These are phyloP conservation scores for Condylostylus longicornis DNA, from an alignment of 1,140 invertebrate genomes.

Conservation along the genomic window DNA sequence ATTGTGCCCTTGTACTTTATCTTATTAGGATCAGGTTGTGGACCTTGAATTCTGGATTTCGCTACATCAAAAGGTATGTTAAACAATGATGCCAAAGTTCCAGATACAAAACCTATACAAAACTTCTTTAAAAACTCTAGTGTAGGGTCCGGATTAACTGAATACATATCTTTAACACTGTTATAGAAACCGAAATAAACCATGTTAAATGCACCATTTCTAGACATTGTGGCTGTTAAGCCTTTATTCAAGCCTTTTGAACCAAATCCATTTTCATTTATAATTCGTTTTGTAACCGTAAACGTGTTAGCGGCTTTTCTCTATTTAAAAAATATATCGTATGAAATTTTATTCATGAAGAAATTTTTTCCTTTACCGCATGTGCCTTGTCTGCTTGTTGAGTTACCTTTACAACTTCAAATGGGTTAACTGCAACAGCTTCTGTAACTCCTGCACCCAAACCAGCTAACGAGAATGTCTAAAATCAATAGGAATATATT, in stretches of 20 bases:
- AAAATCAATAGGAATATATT: slow-evolving; percentile 24
- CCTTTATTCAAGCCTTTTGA: slow-evolving; percentile 70
- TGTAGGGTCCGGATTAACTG: slow-evolving; percentile 48
- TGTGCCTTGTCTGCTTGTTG: slow-evolving; percentile 51
- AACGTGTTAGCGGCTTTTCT: slow-evolving; percentile 55
- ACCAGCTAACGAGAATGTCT: slow-evolving; percentile 78
- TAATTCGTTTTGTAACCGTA: slow-evolving; percentile 60
- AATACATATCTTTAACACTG: slow-evolving; percentile 64
- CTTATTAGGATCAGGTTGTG: slow-evolving; percentile 54
- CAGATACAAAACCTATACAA: slow-evolving; percentile 67
- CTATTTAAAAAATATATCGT: too few species aligned
- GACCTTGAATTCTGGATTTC: slow-evolving; percentile 86
- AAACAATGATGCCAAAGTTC: slow-evolving; percentile 64
- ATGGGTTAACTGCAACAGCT: slow-evolving; percentile 80
- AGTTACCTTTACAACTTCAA: slow-evolving; percentile 87
- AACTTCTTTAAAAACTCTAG: slow-evolving; percentile 56
- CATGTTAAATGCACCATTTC: slow-evolving; percentile 83
- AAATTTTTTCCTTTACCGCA: too few species aligned
- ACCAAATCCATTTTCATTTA: slow-evolving; percentile 58
- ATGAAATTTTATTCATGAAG: slow-evolving; percentile 19
- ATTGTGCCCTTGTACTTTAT: slow-evolving; percentile 69
- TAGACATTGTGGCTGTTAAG: slow-evolving; percentile 68
- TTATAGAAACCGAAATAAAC: slow-evolving; percentile 91
- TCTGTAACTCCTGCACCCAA: slow-evolving; percentile 75
- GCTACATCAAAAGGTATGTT: slow-evolving; percentile 95